phyloP scores from a whole-genome alignment of 2,888 invertebrate genomes.

The Chorisops tibialis region DNA sequence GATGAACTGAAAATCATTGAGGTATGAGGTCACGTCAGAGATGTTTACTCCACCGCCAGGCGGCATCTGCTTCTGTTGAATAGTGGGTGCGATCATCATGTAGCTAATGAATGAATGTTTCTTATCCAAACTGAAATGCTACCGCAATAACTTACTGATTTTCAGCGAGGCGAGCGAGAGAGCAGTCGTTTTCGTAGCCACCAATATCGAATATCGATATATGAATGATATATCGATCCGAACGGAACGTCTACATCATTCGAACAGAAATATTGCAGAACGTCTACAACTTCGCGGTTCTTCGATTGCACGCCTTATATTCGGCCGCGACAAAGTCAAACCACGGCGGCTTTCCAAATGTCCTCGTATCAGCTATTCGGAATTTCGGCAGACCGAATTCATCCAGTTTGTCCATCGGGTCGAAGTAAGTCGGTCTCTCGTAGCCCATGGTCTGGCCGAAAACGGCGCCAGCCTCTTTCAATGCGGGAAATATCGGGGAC shows the following conservation, averaged over 20 bases:
- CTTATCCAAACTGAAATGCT: conserved; percentile 15
- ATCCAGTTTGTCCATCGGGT: conserved; percentile 54
- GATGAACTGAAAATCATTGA: too few species aligned
- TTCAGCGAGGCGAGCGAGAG: conserved; percentile 79
- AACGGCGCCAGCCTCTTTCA: conserved; percentile 87
- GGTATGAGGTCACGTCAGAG: conserved; percentile 91
- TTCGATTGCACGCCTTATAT: conserved; percentile 90
- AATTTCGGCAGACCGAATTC: conserved; percentile 47
- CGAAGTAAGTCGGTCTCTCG: conserved; percentile 91
- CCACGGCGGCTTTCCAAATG: conserved; percentile 91
- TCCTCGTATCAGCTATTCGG: conserved; percentile 73
- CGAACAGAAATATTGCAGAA: conserved; percentile 89
- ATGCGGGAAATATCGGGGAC: conserved; percentile 91
- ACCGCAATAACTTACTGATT: conserved; percentile 86
- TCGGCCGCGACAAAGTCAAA: conserved; percentile 83
- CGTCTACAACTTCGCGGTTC: conserved; percentile 81
- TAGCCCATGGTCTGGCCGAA: conserved; percentile 98
- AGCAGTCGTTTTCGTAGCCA: conserved; percentile 98
- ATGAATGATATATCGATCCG: conserved; percentile 93
- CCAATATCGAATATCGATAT: conserved; percentile 93
- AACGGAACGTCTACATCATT: conserved; percentile 93
- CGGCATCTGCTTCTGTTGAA: conserved; percentile 90
- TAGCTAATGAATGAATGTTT: conserved; percentile 61
- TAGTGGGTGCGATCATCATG: conserved; percentile 97
- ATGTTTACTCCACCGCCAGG: conserved; percentile 74